Base-by-base conservation (phyloP, 2,113 vertebrate species). In the Centrocercus urophasianus region DNA sequence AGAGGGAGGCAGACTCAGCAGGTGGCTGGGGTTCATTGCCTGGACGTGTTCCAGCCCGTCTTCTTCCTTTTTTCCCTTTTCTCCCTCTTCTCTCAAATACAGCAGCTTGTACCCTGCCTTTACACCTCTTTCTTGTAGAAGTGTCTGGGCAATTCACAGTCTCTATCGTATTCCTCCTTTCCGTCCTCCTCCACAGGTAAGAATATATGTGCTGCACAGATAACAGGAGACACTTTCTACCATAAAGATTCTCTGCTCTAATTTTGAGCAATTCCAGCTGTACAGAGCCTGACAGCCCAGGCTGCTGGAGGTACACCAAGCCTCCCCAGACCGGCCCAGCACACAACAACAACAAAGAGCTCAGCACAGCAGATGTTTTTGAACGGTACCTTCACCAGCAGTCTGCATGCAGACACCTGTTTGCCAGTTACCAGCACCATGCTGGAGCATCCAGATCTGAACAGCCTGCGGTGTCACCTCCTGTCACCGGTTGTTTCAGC, bases 281-380 rank as follows among this genome's bases (percentile, higher is more conserved):
- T 30, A 19, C 9, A 3, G 3, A 40, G 48, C 42, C 59, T 47
- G 88, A 57, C 42, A 64, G 28, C 7, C 5, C 47, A 67, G 74
- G 48, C 81, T 84, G 54, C 83, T 45, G 54, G 30, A 63, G 45
- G 83, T 56, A 18, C 42, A 12, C 22, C 8, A 5, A 47, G 8
- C 59, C 42, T 50, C 24, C 45, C 38, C 36, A 22, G 20, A 69
- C 45, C 70, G 63, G 40, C 48, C 28, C 43, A 65, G 54, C 24
- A 16, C 38, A 28, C 17, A 72, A 43, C 11, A 38, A 28, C 17
- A 72, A 43, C 11, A 38, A 73, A 57, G 70, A 45, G 83, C 66
- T 89, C 80, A 86, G 13, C 48, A 82, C 43, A 82, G 19, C 63
- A 92, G 89, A 87, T 54, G 83, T 73, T 70, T 86, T 61, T 70